Conservation (phyloP, 1,140 invertebrate genomes). For the Heterodera carotae region DNA sequence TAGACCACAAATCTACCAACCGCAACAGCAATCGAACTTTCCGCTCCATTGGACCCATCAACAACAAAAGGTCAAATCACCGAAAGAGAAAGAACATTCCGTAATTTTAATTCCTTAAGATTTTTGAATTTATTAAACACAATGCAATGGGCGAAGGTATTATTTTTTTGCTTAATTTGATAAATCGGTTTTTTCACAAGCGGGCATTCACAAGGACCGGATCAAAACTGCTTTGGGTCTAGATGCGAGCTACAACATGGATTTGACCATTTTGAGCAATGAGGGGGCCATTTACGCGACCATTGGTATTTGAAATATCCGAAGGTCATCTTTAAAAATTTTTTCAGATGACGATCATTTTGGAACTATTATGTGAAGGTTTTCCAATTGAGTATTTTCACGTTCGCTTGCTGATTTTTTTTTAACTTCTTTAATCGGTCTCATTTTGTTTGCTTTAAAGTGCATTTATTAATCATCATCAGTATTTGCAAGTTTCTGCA, state of each 20-base stretch:
- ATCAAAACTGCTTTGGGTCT: not conserved
- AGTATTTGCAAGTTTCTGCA: not conserved
- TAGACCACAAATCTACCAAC: not conserved
- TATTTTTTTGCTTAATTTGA: not conserved
- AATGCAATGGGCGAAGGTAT: not conserved
- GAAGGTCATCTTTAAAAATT: not conserved
- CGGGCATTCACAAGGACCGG: not conserved
- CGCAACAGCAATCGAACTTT: not conserved
- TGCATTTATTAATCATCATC: no score
- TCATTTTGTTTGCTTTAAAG: not conserved
- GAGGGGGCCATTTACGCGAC: not conserved
- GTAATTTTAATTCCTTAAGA: not conserved
- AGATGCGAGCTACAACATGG: not conserved
- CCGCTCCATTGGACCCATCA: not conserved
- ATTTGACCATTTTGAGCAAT: not conserved
- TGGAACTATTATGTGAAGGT: not conserved
- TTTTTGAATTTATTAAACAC: not conserved
- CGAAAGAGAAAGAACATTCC: no score
- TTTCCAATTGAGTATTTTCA: not conserved
- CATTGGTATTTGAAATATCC: not conserved
- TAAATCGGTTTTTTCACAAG: not conserved
- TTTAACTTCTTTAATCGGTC: not conserved
- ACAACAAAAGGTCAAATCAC: not conserved
- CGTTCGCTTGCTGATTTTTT: no score
- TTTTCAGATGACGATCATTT: not conserved